Conservation (phyloP, 2,113 vertebrate species). For the Pardalotus punctatus region DNA sequence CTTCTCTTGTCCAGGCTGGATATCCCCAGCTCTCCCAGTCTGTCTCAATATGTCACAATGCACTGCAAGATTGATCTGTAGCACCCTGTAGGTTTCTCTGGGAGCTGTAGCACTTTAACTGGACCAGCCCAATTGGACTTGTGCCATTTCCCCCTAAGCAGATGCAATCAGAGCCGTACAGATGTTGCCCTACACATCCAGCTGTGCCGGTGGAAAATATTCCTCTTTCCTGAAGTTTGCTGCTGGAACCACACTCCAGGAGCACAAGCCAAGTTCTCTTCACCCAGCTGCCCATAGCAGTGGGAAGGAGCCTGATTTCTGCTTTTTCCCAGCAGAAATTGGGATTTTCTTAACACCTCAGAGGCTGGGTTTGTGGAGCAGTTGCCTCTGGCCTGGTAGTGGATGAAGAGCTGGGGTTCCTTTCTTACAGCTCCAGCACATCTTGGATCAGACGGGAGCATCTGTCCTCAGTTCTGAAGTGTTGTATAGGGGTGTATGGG, state of each 20-base stretch:
- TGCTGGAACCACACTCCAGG: not conserved
- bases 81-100: not conserved
- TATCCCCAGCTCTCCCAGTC: not conserved
- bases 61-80: not conserved
- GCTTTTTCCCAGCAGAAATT: not conserved
- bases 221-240: not conserved
- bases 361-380: not conserved
- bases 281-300: not conserved
- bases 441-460: not conserved
- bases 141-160: not conserved
- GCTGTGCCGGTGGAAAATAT: not conserved
- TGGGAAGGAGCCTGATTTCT: not conserved
- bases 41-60: fast-evolving
- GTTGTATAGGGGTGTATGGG: not conserved
- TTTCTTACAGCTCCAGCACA: not conserved
- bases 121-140: not conserved
- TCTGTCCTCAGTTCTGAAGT: not conserved
- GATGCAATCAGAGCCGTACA: not conserved
- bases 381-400: not conserved
- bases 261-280: not conserved
- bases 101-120: not conserved
- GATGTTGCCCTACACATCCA: not conserved
- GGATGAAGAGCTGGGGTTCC: not conserved
- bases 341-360: not conserved
- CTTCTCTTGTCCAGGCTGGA: not conserved